phyloP scores from a whole-genome alignment of 2,797 vertebrate species.

The Bucorvus abyssinicus region DNA sequence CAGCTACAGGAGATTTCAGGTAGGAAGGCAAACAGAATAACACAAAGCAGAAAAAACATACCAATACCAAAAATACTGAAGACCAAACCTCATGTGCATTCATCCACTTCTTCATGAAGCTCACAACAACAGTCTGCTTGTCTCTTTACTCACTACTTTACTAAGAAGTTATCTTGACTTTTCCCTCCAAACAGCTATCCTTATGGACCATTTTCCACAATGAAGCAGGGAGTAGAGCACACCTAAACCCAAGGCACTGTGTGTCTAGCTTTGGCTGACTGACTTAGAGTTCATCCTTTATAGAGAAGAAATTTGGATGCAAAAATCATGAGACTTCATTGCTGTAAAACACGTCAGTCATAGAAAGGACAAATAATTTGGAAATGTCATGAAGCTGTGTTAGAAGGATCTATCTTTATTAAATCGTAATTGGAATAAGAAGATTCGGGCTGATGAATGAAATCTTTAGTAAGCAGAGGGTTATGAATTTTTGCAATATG shows the following conservation, averaged over 20 bases:
- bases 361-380: background rate
- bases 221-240: background rate
- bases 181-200: background rate
- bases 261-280: background rate
- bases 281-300: background rate
- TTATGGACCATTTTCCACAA: background rate
- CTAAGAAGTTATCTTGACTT: background rate
- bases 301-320: background rate
- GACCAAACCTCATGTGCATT: background rate
- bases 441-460: background rate
- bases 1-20: background rate
- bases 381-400: background rate
- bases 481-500: background rate
- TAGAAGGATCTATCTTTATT: background rate
- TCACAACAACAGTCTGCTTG: background rate
- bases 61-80: background rate
- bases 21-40: background rate
- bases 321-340: background rate
- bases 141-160: background rate
- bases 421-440: conserved; percentile 2
- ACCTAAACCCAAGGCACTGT: background rate
- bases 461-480: background rate
- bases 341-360: background rate
- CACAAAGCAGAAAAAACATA: background rate
- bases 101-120: background rate